phyloP scores from a whole-genome alignment of 2,888 invertebrate species.

The Drosophila suboccidentalis region DNA sequence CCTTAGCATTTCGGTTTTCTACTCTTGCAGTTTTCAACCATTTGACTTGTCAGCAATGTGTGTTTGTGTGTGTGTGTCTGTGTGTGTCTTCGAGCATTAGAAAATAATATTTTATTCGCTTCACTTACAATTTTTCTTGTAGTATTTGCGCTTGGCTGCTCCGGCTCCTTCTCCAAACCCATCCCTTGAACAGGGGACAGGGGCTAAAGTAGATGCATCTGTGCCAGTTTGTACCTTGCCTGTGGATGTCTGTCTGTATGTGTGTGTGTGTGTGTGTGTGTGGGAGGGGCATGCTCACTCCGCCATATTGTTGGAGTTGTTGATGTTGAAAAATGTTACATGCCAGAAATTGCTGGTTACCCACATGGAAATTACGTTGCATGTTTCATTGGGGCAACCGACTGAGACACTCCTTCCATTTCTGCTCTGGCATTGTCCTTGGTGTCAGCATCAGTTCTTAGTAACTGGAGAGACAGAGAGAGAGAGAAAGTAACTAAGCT shows the following conservation, averaged over 20 bases:
- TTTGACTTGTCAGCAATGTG: constrained; percentile 39
- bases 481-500: constrained; percentile 3
- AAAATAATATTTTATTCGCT: constrained; percentile 83
- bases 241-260: constrained; percentile 8
- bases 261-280: constrained; percentile 25
- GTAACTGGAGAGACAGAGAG: not conserved
- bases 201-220: constrained; percentile 13
- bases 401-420: constrained; percentile 30
- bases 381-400: constrained; percentile 70
- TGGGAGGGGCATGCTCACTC: constrained; percentile 27
- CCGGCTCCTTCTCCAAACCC: constrained; percentile 7
- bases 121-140: constrained; percentile 82
- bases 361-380: constrained; percentile 83
- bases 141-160: constrained; percentile 71
- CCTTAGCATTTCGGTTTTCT: constrained; percentile 49
- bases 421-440: constrained; percentile 23
- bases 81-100: constrained; percentile 69
- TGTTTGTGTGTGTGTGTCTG: constrained; percentile 19
- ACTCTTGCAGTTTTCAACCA: constrained; percentile 39
- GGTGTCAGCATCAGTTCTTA: constrained; percentile 3
- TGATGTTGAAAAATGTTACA: constrained; percentile 82
- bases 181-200: not conserved
- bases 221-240: constrained; percentile 9
- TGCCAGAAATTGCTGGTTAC: constrained; percentile 82
- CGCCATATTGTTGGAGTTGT: constrained; percentile 81